Base-by-base conservation (phyloP, 1,140 invertebrate genomes). In the Ceratina calcarata region DNA sequence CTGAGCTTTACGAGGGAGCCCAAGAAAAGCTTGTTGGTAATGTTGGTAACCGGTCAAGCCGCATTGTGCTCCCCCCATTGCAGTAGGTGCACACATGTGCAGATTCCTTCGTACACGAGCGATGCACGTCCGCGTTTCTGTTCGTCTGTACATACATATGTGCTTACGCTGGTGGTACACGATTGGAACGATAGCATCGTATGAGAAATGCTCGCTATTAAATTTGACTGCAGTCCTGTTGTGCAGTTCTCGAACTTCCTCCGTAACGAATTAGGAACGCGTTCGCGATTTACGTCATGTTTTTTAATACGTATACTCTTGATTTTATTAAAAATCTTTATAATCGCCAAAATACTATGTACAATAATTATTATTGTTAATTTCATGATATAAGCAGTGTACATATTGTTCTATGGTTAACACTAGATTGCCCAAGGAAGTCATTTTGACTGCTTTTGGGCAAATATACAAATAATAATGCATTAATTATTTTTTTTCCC, bases 151-250 rank as follows among this genome's bases (percentile, higher is more conserved):
- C 10, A 12, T 53, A 16, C 15, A 16, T 18, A 8, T 61, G n/a
- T 51, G 3, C 12, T 24, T 12, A 4, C 6, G 7, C 10, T 20
- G 18, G 10, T 45, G 27, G 51, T 57, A 49, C 60, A 53, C 76
- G 53, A 65, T 69, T 53, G 68, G 73, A 85, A 77, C 67, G 55
- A 75, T 84, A 64, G 70, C 53, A 53, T n/a, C 13, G 20, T 67
- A 71, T 78, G 57, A 67, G 72, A 73, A 72, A 85, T 57, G 60
- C 67, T 13, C 0, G 58, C 67, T 55, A 61, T 84, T 84, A 80
- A 84, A 76, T 85, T 77, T 77, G 68, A 85, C 67, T 81, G 72
- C 70, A 80, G 70, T 75, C 45, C 27, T 65, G 53, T 65, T 55
- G 70, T 55, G 65, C 22, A 24, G 67, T 22, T 64, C 80, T 57